Evolutionary conservation across 1,140 invertebrate genomes (phyloP), one percentile per base, ranked within the genome.

Genomic region (Chionoecetes opilio): DNA sequence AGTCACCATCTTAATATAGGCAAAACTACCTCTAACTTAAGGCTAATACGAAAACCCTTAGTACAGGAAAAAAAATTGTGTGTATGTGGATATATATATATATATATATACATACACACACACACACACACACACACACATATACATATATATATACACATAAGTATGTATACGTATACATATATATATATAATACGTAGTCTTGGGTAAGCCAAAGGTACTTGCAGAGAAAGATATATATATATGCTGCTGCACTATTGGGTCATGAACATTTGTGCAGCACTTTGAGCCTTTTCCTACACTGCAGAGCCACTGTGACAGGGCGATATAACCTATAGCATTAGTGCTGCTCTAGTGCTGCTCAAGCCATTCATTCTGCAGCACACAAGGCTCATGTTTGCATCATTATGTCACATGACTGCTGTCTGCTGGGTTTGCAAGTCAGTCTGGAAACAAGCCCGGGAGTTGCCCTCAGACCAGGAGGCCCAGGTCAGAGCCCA

Each of bases 1-100:
- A 94, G 34, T 94, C 90, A 32, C 89, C 93, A 94, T 82, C 63
- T 75, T 94, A 91, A 90, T 17, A 75, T 75, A 75, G 89, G 87
- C 84, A 89, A 91, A 94, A 41, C 87, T 94, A 94, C 32, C 37
- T 82, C 82, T 41, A 86, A 75, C 84, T 31, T 63, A 32, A 94
- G 29, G 37, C 53, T 89, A 75, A 90, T 82, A 84, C 82, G 82
- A 88, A 75, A 46, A 75, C 26, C 84, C 38, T 38, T 84, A 88
- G 8, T 93, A 84, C 35, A 94, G 86, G 86, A 17, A 93, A 87
- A 26, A 93, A 85, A 85, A 93, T 35, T 84, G 46, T 75, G n/a
- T 26, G n/a, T 75, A 75, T 75, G n/a, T 75, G 21, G 26, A 75
- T 21, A 6, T 14, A 75, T 75, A 75, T 75, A 75, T 26, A 75